phyloP scores from a whole-genome alignment of 1,140 invertebrate genomes.

The Procambarus clarkii region DNA sequence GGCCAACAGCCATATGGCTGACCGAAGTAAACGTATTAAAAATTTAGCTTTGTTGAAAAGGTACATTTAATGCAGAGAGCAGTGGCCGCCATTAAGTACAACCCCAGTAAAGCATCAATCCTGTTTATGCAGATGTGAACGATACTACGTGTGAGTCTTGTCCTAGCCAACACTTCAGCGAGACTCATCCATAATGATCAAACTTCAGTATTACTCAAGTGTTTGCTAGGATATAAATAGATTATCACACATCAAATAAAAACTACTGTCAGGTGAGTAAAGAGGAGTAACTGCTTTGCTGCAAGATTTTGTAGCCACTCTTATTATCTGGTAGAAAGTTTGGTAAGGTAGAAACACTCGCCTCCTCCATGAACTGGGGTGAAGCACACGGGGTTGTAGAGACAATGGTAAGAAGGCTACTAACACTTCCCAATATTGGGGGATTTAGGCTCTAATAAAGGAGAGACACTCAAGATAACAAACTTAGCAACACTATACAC shows the following conservation, averaged over 20 bases:
- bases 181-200: neutral
- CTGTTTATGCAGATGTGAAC: neutral
- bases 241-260: neutral
- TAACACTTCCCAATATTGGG: neutral
- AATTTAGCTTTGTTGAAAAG: conserved; percentile 18
- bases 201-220: neutral
- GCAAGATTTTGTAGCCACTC: conserved; percentile 31
- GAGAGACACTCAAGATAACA: neutral
- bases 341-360: conserved; percentile 27
- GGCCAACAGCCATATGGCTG: conserved; percentile 9
- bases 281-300: conserved; percentile 10
- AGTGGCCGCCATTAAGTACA: conserved; percentile 45
- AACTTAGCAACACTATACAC: neutral
- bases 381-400: neutral
- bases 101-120: conserved; percentile 28
- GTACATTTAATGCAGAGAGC: conserved; percentile 8
- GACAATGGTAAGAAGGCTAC: neutral
- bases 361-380: conserved; percentile 22
- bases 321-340: conserved; percentile 4
- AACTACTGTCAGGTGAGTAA: neutral
- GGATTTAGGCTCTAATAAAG: neutral
- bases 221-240: neutral
- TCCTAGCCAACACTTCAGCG: neutral
- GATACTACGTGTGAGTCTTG: neutral
- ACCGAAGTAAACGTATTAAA: conserved; percentile 7